Evolutionary conservation across 2,113 vertebrate genomes (phyloP).

Genomic region (Rattus norvegicus): GRCr8 NC_086025.1:36292501-36293000

Average conservation of each 20-base stretch:
- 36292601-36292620: constrained; percentile 82
- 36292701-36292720: constrained; percentile 46
- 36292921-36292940: too few species aligned
- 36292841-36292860: not conserved
- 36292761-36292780: not conserved
- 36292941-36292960: too few species aligned
- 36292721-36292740: constrained; percentile 37
- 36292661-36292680: constrained; percentile 75
- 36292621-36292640: constrained; percentile 82
- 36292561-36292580: constrained; percentile 83
- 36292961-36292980: too few species aligned
- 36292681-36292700: constrained; percentile 68
- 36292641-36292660: constrained; percentile 79
- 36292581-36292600: constrained; percentile 70
- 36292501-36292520: constrained; percentile 83
- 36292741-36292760: not conserved
- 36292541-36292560: constrained; percentile 84
- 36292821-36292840: not conserved
- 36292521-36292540: constrained; percentile 84
- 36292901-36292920: not conserved
- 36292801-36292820: not conserved
- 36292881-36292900: not conserved
- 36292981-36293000: too few species aligned
- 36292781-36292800: not conserved
- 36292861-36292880: not conserved